Conservation (phyloP, 2,888 invertebrate species). For the Physocephala rufipes region DNA sequence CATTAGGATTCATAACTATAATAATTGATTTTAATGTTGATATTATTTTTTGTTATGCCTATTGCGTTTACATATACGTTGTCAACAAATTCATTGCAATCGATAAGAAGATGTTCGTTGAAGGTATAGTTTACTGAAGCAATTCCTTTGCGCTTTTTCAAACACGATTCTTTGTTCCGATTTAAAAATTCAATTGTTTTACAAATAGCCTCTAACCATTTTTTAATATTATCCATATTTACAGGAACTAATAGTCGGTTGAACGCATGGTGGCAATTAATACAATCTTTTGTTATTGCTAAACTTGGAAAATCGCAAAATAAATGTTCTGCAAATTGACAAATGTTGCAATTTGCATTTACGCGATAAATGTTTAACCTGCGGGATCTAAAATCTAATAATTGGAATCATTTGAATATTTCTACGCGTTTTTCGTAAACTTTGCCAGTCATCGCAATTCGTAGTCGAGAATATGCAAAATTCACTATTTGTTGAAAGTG, state of each 20-base stretch:
- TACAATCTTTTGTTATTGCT: not conserved
- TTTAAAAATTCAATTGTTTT: not conserved
- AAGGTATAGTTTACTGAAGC: not conserved
- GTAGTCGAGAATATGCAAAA: not conserved
- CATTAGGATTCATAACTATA: not conserved
- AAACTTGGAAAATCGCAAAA: not conserved
- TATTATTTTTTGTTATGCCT: not conserved
- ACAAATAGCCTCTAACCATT: not conserved
- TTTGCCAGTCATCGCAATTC: not conserved
- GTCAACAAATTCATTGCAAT: not conserved
- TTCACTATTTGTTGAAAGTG: not conserved
- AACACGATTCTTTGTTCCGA: not conserved
- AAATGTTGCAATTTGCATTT: conserved; percentile 6
- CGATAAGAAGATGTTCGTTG: not conserved
- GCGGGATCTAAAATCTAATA: not conserved
- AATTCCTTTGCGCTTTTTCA: not conserved
- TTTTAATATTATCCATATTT: not conserved
- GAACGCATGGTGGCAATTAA: not conserved
- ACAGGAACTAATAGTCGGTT: not conserved
- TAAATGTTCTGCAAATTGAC: conserved; percentile 1
- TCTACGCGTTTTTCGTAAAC: not conserved
- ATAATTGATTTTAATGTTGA: not conserved
- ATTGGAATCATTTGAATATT: not conserved
- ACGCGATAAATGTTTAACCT: not conserved
- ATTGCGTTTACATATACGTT: not conserved